Evolutionary conservation across 2,113 vertebrate genomes (phyloP).

Genomic region (Dryoscopus gambensis): DNA sequence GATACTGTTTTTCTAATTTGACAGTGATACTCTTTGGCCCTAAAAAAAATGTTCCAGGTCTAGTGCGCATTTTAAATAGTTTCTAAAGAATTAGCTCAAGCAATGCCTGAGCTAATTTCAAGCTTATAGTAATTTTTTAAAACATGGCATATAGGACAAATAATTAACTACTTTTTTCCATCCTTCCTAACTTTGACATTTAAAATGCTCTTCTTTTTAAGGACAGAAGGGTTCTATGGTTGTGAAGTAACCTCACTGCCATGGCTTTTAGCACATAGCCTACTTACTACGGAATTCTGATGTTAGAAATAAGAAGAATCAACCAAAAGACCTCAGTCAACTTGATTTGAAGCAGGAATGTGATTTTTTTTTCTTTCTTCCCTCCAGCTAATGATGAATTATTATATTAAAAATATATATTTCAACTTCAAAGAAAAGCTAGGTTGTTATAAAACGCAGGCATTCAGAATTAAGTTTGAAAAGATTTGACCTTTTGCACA

Average conservation of each 20-base stretch:
- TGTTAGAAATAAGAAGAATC: neutral
- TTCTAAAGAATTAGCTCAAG: conserved; percentile 28
- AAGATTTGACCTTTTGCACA: conserved; percentile 51
- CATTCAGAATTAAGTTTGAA: conserved; percentile 31
- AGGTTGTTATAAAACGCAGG: neutral
- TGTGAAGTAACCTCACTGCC: neutral
- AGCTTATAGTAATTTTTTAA: conserved; percentile 5
- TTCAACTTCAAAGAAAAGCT: conserved; percentile 9
- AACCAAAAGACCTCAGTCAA: neutral
- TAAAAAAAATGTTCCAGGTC: conserved; percentile 26
- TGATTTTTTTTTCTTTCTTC: neutral
- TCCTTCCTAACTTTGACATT: neutral
- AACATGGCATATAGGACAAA: conserved; percentile 4
- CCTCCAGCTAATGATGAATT: conserved; percentile 43
- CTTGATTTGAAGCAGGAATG: neutral
- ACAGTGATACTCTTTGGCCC: conserved; percentile 1
- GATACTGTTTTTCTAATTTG: conserved; percentile 48
- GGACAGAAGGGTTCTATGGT: neutral
- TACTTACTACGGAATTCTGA: neutral
- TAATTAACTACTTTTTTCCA: neutral
- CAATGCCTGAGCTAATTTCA: neutral
- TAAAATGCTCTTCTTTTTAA: neutral
- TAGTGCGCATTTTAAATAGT: conserved; percentile 11
- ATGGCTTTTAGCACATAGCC: neutral
- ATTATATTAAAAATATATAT: conserved; percentile 32